phyloP scores from a whole-genome alignment of 2,113 vertebrate species.

The Planiliza haematocheilus region DNA sequence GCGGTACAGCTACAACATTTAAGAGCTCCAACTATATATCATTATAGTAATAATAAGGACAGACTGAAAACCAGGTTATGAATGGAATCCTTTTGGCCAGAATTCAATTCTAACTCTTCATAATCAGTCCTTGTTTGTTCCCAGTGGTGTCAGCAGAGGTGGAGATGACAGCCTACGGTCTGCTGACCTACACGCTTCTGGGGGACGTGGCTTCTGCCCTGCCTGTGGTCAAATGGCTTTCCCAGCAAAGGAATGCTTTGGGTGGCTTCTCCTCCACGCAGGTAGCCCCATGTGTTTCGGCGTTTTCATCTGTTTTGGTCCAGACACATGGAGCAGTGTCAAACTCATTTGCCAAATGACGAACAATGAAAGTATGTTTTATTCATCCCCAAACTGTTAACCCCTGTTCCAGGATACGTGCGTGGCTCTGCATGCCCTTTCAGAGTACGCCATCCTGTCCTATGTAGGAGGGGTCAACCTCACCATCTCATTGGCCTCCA shows the following conservation, averaged over 20 bases:
- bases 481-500: constrained; percentile 94
- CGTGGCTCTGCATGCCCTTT: constrained; percentile 92
- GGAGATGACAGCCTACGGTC: constrained; percentile 93
- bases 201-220: constrained; percentile 91
- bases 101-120: background rate
- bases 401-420: constrained; percentile 88
- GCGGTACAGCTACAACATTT: background rate
- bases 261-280: constrained; percentile 96
- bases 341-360: too few species aligned
- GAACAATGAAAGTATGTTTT: background rate
- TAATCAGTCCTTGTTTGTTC: constrained; percentile 6
- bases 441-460: constrained; percentile 94
- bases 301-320: background rate
- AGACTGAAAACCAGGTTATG: background rate
- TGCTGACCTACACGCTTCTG: constrained; percentile 90
- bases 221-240: constrained; percentile 95
- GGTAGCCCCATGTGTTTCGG: constrained; percentile 67
- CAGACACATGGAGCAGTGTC: too few species aligned
- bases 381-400: background rate
- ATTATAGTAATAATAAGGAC: too few species aligned
- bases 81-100: too few species aligned
- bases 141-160: constrained; percentile 94
- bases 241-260: constrained; percentile 91
- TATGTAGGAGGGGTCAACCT: constrained; percentile 92
- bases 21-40: background rate